Base-by-base conservation (phyloP, 37 sponge, comb jelly and placozoan genomes). In the Geodia barretti region DNA sequence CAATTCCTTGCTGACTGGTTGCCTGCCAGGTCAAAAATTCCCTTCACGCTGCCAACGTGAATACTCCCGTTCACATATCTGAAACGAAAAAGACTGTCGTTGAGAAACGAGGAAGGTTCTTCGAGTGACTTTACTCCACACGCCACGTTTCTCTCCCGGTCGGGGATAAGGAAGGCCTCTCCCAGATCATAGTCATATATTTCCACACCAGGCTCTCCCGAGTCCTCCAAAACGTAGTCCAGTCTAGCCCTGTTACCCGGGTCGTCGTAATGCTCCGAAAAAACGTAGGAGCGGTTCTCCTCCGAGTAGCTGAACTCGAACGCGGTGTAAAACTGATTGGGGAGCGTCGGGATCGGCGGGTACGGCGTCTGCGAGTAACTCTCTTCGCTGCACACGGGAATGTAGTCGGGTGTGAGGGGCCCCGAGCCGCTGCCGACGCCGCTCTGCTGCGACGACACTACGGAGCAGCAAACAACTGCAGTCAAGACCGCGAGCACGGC, bases 81-180 rank as follows among this genome's bases (percentile, higher is more conserved):
- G 7, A 47, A 7, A 2, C 60, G 30, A 4, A 62, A 77, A 74
- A 82, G 73, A 2, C 42, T 37, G 24, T 5, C n/a, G n/a, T 66
- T 47, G 28, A 71, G 28, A 19, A 71, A 43, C 8, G 26, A 14
- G 3, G n/a, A 21, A 36, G 63, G 36, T 3, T 34, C 8, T 1
- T 8, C 59, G 9, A 83, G 37, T 0, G 72, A 4, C 1, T 29
- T 35, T 1, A 78, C 87, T 7, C 31, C 54, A 62, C 91, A 91
- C 20, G 65, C 76, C 54, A 47, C 54, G 54, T 47, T 47, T 47
- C 54, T 47, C 7, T 14, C 14, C 54, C 54, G 7, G 62, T 84
- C 72, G 41, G 80, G 86, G 24, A 79, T 70, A 5, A 86, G 40
- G 70, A 86, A 83, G 0, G 71, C 26, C 64, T 86, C 79, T n/a